These are phyloP conservation scores for Clavelina lepadiformis DNA, from an alignment of 23 tunicate genomes.

Conservation along the genomic window DNA sequence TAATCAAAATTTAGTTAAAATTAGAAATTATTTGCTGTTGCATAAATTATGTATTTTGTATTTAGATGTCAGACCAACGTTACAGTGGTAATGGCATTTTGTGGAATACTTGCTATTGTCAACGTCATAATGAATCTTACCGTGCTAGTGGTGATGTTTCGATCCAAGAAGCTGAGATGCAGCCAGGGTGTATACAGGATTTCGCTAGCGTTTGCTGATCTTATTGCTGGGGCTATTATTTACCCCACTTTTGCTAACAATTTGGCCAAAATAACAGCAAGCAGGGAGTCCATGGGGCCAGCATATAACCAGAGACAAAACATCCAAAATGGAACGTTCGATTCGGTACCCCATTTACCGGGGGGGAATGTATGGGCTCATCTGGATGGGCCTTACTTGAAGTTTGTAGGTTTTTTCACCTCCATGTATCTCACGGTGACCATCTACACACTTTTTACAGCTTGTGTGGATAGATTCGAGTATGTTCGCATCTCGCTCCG, in stretches of 20 bases:
- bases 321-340: not conserved
- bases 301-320: too few species aligned
- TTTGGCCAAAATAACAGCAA: not conserved
- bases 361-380: slow-evolving; percentile 11
- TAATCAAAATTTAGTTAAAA: too few species aligned
- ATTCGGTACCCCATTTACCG: slow-evolving; percentile 17
- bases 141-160: not conserved
- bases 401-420: slow-evolving; percentile 10
- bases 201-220: not conserved
- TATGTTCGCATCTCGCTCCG: slow-evolving; percentile 7
- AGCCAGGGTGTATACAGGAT: slow-evolving; percentile 7
- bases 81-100: not conserved
- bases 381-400: too few species aligned
- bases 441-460: slow-evolving; percentile 13
- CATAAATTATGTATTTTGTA: not conserved
- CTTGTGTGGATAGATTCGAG: slow-evolving; percentile 15
- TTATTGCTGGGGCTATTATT: not conserved
- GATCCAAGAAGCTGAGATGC: not conserved
- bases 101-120: not conserved
- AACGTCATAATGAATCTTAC: slow-evolving; percentile 4
- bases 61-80: slow-evolving; percentile 11
- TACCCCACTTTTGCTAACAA: slow-evolving; percentile 17
- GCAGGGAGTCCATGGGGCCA: slow-evolving; percentile 10
- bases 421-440: not conserved
- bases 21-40: too few species aligned